A percentile compares a stretch with the other conserved stretches of the same genome.
These are phyloP conservation scores for Lepidothrix coronata DNA, from an alignment of 2,113 vertebrate genomes.

Conservation along the genomic window DNA sequence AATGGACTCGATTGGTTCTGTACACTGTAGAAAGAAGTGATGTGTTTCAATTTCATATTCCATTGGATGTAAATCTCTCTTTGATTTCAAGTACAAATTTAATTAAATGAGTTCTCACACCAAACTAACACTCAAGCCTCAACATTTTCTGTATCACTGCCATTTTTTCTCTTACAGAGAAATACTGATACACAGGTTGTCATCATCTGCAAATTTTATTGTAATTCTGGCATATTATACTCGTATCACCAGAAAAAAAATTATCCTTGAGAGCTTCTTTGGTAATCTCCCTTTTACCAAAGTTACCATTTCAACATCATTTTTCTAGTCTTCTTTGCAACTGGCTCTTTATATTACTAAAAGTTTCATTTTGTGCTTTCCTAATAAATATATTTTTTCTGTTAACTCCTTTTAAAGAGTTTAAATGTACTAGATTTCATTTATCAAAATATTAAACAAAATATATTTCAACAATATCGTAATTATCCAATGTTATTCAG, in stretches of 20 bases:
- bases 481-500: neutral
- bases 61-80: neutral
- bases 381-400: neutral
- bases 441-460: neutral
- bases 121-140: neutral
- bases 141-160: neutral
- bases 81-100: neutral
- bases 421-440: neutral
- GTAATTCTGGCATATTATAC: neutral
- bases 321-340: neutral
- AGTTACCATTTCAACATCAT: neutral
- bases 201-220: neutral
- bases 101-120: neutral
- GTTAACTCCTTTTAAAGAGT: neutral
- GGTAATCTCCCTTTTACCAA: neutral
- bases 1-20: rapidly evolving
- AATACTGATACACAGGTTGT: neutral
- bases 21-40: neutral
- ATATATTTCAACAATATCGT: neutral
- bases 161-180: neutral
- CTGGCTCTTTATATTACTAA: neutral
- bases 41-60: neutral
- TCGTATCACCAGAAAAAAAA: neutral
- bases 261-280: too few species aligned
- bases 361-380: neutral